These are phyloP conservation scores for Microplitis demolitor DNA, from an alignment of 1,140 invertebrate species.

Conservation along the genomic window DNA sequence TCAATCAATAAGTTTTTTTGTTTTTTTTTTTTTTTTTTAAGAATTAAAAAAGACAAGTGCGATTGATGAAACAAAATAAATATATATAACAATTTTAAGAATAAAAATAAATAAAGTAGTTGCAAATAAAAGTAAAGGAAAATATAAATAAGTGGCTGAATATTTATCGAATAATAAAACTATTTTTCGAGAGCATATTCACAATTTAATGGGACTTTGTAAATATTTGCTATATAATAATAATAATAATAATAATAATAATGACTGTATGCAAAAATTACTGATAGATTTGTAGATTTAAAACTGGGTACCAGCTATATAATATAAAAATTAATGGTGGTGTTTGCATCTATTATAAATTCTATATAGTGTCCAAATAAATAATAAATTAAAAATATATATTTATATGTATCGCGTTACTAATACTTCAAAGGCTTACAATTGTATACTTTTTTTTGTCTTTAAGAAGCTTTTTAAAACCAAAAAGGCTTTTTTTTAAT, in stretches of 20 bases:
- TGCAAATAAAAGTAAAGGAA: not conserved
- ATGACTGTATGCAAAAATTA: slow-evolving; percentile 10
- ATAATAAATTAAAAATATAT: slow-evolving; percentile 7
- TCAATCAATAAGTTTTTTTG: too few relatives aligned
- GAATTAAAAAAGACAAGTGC: too few relatives aligned
- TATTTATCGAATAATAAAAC: slow-evolving; percentile 31
- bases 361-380: slow-evolving; percentile 41
- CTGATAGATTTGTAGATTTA: slow-evolving; percentile 16
- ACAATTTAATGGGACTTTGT: slow-evolving; percentile 23
- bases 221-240: slow-evolving; percentile 27
- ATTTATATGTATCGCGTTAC: too few relatives aligned
- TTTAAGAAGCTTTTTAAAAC: too few relatives aligned
- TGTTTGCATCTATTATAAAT: slow-evolving; percentile 51
- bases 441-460: too few relatives aligned
- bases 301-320: slow-evolving; percentile 34
- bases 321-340: slow-evolving; percentile 33
- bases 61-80: too few relatives aligned
- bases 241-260: too few relatives aligned
- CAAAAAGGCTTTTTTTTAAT: too few relatives aligned
- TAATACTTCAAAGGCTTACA: too few relatives aligned
- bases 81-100: not conserved
- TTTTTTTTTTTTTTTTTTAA: too few relatives aligned
- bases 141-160: slow-evolving; percentile 17
- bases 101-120: slow-evolving; percentile 1
- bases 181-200: slow-evolving; percentile 32